Base-by-base conservation (phyloP, 2,113 vertebrate species). In the Dromas ardeola region DNA sequence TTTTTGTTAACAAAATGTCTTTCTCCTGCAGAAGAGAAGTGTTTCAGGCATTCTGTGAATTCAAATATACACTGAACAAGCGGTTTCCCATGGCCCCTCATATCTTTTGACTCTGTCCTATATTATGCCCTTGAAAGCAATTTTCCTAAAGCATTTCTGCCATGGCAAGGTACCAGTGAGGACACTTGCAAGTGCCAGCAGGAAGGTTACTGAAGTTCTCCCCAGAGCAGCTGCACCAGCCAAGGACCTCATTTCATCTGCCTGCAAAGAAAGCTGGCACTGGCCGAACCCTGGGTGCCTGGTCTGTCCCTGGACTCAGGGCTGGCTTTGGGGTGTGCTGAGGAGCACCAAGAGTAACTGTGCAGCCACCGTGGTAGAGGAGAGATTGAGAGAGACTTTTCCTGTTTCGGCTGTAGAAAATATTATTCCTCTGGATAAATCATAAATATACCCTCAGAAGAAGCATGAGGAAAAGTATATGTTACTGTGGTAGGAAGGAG, bases 221-320 rank as follows among this genome's bases (percentile, higher is more conserved):
- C 45, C 55, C 42, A 22, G 56, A 63, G 43, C 43, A 86, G 45
- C n/a, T 1, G 1, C 15, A 45, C 13, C 43, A 58, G n/a, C 34
- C 2, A 3, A 67, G 29, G 30, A 19, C 45, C 20, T 84, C 11
- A 9, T 16, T 86, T 81, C 12, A 53, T 4, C 10, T 1, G 1
- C 21, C 43, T 59, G 34, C 27, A 18, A 22, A 65, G 11, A 38
- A 23, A 87, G 45, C 36, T 40, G 45, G 58, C 32, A 56, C 11
- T 2, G 1, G n/a, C 32, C 3, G 6, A 23, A 29, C 1, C 6
- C 34, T 0, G 0, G 23, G 59, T 7, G 14, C 49, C 53, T 21
- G 20, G 13, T 11, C 63, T 40, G n/a, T 56, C 9, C 25, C 59
- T 14, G 22, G 47, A 7, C 25, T 30, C 29, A 20, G 27, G 26